Evolutionary conservation across 1,140 invertebrate genomes (phyloP).

Genomic region (Panulirus ornatus): DNA sequence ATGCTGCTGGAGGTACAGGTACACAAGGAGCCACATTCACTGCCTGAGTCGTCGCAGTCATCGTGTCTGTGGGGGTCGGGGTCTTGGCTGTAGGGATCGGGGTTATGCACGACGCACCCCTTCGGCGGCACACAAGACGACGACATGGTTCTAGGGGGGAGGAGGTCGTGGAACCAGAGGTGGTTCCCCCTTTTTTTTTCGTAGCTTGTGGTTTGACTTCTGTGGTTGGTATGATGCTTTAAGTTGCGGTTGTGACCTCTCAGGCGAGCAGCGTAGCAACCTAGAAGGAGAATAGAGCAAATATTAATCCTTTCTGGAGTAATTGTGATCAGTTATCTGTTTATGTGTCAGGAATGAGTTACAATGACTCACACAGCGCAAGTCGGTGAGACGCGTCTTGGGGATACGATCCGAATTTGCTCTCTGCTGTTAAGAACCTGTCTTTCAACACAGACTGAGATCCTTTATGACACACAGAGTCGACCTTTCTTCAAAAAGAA

Average conservation of each 20-base stretch:
- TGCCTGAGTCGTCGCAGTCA: conserved; percentile 33
- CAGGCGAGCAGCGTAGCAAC: too few species aligned
- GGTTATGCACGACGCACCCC: neutral
- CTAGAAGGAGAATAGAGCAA: too few species aligned
- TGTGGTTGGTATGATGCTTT: neutral
- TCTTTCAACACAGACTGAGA: too few species aligned
- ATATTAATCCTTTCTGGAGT: too few species aligned
- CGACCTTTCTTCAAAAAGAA: too few species aligned
- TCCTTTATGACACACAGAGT: too few species aligned
- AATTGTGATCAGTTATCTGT: too few species aligned
- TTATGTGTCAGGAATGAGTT: too few species aligned
- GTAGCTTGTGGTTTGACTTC: neutral
- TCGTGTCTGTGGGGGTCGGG: conserved; percentile 16
- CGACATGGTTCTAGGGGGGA: conserved; percentile 13
- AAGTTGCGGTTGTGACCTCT: neutral
- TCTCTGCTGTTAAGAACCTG: too few species aligned
- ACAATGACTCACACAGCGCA: too few species aligned
- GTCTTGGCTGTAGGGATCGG: neutral
- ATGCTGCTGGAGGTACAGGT: conserved; percentile 55
- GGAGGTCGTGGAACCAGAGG: neutral
- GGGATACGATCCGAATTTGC: too few species aligned
- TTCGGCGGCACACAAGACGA: conserved; percentile 59
- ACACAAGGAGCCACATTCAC: conserved; percentile 59
- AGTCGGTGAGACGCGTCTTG: too few species aligned
- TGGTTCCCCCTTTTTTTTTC: neutral